A percentile compares a stretch with the other conserved stretches of the same genome.
These are phyloP conservation scores for Calyptomena viridis DNA, from an alignment of 2,113 vertebrate genomes.

Conservation along the genomic window DNA sequence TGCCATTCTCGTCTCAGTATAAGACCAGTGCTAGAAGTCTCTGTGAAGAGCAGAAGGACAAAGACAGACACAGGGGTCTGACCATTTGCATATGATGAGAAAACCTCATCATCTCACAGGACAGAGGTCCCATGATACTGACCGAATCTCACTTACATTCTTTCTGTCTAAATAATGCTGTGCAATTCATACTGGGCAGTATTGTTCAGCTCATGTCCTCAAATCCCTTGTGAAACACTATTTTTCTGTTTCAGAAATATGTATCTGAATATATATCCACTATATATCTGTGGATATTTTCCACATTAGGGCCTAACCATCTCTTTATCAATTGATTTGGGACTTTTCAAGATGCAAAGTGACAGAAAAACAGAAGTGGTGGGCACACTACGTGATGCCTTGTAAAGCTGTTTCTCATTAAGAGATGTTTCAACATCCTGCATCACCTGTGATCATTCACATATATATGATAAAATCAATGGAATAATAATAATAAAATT, in stretches of 20 bases:
- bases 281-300: neutral
- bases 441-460: neutral
- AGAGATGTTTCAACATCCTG: neutral
- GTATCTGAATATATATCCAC: too few relatives aligned
- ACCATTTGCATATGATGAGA: neutral
- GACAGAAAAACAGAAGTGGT: neutral
- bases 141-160: neutral
- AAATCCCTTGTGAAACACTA: rapidly evolving
- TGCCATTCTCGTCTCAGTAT: neutral
- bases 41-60: neutral
- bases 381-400: neutral
- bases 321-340: neutral
- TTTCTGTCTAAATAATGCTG: neutral
- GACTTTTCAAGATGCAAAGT: neutral
- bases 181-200: neutral
- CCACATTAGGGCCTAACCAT: neutral
- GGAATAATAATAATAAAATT: neutral
- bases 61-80: neutral
- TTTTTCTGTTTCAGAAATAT: neutral
- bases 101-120: rapidly evolving
- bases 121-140: neutral
- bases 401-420: neutral
- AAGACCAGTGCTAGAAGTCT: neutral
- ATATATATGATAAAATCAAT: neutral
- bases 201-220: neutral